phyloP scores from a whole-genome alignment of 2,888 invertebrate species.

The Geotrupes spiniger region DNA sequence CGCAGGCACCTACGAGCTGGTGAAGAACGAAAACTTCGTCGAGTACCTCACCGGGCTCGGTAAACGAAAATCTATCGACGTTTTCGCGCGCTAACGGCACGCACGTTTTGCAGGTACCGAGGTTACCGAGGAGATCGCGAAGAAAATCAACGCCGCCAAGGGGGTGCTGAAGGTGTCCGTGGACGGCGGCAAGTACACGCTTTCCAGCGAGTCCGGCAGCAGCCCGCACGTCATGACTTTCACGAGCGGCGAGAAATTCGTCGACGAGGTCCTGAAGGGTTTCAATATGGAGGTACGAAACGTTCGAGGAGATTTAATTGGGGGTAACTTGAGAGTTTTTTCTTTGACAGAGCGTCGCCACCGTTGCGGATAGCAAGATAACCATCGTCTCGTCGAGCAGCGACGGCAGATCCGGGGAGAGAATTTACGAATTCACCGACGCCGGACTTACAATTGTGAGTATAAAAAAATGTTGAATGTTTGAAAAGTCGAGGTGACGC shows the following conservation, averaged over 20 bases:
- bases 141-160: conserved; percentile 22
- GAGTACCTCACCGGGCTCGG: conserved; percentile 30
- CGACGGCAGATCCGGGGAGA: conserved; percentile 21
- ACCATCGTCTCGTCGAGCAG: conserved; percentile 16
- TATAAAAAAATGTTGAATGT: neutral
- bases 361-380: conserved; percentile 23
- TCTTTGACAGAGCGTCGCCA: conserved; percentile 25
- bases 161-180: conserved; percentile 23
- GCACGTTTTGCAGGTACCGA: conserved; percentile 24
- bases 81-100: too few relatives aligned
- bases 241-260: conserved; percentile 28
- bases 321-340: neutral
- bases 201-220: conserved; percentile 21
- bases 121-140: conserved; percentile 28
- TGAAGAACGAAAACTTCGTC: conserved; percentile 31
- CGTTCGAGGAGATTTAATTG: too few relatives aligned
- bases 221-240: conserved; percentile 19
- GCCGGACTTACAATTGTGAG: conserved; percentile 20
- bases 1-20: conserved; percentile 26
- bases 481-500: too few relatives aligned
- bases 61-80: conserved; percentile 23
- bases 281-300: conserved; percentile 22
- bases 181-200: conserved; percentile 28
- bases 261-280: conserved; percentile 25
- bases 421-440: conserved; percentile 25